Percentiles rank a stretch among this genome's conserved stretches.
These are phyloP conservation scores for Drosophila auraria DNA, from an alignment of 1,140 invertebrate genomes.

Conservation along the genomic window DNA sequence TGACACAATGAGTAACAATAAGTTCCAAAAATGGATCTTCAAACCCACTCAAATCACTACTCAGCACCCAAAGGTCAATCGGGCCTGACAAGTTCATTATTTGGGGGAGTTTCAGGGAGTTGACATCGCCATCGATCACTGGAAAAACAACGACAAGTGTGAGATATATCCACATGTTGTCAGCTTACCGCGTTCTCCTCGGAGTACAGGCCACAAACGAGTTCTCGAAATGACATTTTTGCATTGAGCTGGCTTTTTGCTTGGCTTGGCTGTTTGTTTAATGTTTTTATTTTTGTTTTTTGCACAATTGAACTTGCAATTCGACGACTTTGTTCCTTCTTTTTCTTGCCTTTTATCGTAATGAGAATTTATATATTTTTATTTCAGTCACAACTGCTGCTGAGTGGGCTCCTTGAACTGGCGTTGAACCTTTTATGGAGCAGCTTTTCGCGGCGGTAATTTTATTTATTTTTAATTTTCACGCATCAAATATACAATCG, in stretches of 20 bases:
- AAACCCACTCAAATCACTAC: neutral
- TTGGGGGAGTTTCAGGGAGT: neutral
- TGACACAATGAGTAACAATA: neutral
- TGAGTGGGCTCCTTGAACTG: constrained; percentile 60
- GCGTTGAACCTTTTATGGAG: constrained; percentile 68
- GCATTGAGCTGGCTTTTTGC: constrained; percentile 33
- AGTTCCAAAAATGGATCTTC: neutral
- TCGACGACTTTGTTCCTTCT: constrained; percentile 13
- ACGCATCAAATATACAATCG: constrained; percentile 32
- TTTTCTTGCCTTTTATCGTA: constrained; percentile 56
- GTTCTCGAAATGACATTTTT: constrained; percentile 78
- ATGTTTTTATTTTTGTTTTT: constrained; percentile 16
- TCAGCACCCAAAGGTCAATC: neutral
- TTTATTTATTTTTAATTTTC: constrained; percentile 41
- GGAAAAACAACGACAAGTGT: constrained; percentile 1
- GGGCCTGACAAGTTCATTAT: neutral
- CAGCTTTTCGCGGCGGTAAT: constrained; percentile 41
- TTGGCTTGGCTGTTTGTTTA: constrained; percentile 5
- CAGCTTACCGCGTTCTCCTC: constrained; percentile 72
- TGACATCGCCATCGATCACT: constrained; percentile 17
- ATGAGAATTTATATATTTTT: constrained; percentile 61
- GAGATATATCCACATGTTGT: constrained; percentile 12
- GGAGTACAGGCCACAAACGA: constrained; percentile 76
- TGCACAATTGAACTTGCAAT: constrained; percentile 31
- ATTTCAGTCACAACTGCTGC: constrained; percentile 41